Evolutionary conservation across 2,113 vertebrate genomes (phyloP), one percentile per base, ranked within the genome.

Genomic region (Crotalus viridis): DNA sequence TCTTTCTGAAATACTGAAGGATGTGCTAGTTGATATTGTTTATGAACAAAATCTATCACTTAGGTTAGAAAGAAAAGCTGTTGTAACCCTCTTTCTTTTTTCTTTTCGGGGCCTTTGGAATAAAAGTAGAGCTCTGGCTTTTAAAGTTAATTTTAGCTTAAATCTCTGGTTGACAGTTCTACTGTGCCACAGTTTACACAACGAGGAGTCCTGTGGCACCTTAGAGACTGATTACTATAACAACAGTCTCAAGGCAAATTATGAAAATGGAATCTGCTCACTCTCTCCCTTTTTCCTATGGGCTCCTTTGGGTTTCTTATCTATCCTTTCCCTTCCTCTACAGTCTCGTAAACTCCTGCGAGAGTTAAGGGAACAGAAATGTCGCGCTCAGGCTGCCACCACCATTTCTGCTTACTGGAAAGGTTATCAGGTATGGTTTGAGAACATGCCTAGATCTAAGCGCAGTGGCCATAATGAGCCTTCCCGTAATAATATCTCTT

Each of bases 341-440:
- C 96, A 97, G 96, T 96, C 95, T 85, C 96, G 97, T 57, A 89
- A 89, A 94, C 95, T 97, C 95, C 96, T 96, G 22, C 64, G 92
- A 94, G 91, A 94, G 74, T 59, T 97, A 94, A 97, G 95, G 95
- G 0, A 1, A 17, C 57, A 96, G 88, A 2, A 94, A 26, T 94
- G 10, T 21, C 86, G 64, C 0, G 89, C 12, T 0, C 21, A 22
- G 0, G 97, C 97, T 0, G 94, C 95, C 61, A 22, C 91, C 93
- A 94, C 91, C 94, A 98, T 97, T 57, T 91, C 96, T 0, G 96
- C 96, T 9, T 92, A 94, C 94, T 97, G 96, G 94, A 94, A 87
- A 94, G 96, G 97, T 94, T 92, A 95, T 93, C 91, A 96, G 95
- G 96, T 96, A 48, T 19, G 4, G 5, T 43, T 74, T 17, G 24